Evolutionary conservation across 2,797 vertebrate species (phyloP), one percentile per base, ranked within the genome.

Genomic region (Phoebastria nigripes): DNA sequence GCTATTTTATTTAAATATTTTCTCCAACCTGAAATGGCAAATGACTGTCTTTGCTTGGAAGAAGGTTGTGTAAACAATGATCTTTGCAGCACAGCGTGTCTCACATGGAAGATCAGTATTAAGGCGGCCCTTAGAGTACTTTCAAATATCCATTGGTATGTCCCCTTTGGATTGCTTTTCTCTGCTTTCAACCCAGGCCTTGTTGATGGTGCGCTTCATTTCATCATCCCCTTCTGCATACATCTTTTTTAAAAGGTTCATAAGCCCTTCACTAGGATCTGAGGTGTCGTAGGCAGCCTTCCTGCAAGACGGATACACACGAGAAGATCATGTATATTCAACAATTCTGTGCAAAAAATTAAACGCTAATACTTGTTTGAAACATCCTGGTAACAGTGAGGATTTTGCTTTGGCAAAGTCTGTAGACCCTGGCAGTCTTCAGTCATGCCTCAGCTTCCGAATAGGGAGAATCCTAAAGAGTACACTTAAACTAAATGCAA

Each of bases 181-280:
- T 96, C 99, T 98, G 59, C 99, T 99, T 97, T 99, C 99, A 25
- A 98, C 97, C 99, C 99, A 99, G 56, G 99, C 99, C 98, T 99
- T 99, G 97, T 99, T 99, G 98, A 99, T 99, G 69, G 99, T 99
- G 96, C 99, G 98, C 94, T 99, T 99, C 99, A 99, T 99, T 49
- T 99, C 99, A n/a, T 99, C 99, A 16, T 99, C 99, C 70, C 99
- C 99, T 22, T 99, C 99, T 1, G 99, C 98, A 72, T 99, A 99
- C 92, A 99, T 99, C 98, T 99, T 99, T 97, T 99, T 99, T 88
- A 99, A 95, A 97, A 99, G 98, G 96, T 87, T 99, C 99, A 99
- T 99, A 49, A 99, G 97, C 51, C 99, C 99, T 4, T 99, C 99
- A 46, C 99, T 98, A 42, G 99, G 99, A 94, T 99, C 99, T 44